Evolutionary conservation across 2,797 vertebrate genomes (phyloP).

Genomic region (Cuniculus paca): DNA sequence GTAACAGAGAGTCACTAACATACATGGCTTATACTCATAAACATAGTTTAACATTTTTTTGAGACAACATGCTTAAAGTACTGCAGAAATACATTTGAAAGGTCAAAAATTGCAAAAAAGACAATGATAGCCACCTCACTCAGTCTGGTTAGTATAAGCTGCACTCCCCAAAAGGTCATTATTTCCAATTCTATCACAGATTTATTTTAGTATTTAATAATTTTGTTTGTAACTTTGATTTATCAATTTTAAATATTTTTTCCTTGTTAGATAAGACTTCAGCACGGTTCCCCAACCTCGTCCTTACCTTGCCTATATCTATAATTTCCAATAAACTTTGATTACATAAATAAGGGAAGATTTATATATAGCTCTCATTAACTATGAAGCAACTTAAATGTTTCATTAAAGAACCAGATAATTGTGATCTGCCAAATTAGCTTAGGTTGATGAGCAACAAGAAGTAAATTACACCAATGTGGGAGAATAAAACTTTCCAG

Average conservation of each 20-base stretch:
- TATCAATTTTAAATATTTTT: neutral
- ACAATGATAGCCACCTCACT: neutral
- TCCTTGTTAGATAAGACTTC: neutral
- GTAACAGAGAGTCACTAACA: neutral
- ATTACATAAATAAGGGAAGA: neutral
- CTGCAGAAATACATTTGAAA: neutral
- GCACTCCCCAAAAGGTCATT: neutral
- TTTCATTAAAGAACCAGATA: neutral
- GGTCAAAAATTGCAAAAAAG: neutral
- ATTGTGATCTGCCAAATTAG: neutral
- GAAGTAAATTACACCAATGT: neutral
- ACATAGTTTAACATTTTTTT: neutral
- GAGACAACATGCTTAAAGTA: neutral
- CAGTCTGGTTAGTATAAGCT: neutral
- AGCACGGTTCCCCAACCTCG: neutral
- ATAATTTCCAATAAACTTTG: neutral
- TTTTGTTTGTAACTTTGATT: neutral
- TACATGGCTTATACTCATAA: neutral
- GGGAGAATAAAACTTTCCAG: neutral
- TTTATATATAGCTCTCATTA: neutral
- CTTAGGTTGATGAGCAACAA: neutral
- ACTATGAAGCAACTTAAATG: neutral
- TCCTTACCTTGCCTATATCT: neutral
- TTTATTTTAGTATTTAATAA: neutral
- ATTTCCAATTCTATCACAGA: neutral